phyloP scores from a whole-genome alignment of 1,140 invertebrate species.

The Drosophila orosa region DNA sequence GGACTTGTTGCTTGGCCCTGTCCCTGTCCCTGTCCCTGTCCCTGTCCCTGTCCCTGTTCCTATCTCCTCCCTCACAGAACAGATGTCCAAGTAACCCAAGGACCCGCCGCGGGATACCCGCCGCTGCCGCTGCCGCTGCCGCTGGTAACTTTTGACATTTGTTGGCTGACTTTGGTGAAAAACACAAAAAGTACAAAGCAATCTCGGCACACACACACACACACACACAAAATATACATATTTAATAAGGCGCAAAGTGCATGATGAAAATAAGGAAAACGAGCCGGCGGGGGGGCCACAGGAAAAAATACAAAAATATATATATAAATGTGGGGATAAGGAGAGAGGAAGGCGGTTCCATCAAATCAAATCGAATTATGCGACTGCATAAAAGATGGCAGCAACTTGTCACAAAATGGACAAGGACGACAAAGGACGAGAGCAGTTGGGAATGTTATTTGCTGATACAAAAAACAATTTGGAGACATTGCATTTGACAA shows the following conservation, averaged over 20 bases:
- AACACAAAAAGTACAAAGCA: slow-evolving; percentile 43
- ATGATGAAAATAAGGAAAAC: slow-evolving; percentile 25
- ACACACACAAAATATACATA: slow-evolving; percentile 48
- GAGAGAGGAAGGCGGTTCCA: too few species aligned
- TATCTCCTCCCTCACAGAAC: neutral
- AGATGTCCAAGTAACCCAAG: slow-evolving; percentile 32
- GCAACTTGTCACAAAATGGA: slow-evolving; percentile 19
- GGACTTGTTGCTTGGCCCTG: slow-evolving; percentile 33
- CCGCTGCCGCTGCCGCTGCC: neutral
- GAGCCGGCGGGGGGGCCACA: neutral
- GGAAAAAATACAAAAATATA: neutral
- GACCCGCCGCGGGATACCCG: neutral
- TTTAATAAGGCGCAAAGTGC: slow-evolving; percentile 70
- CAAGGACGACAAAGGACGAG: slow-evolving; percentile 28
- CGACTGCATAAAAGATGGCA: slow-evolving; percentile 50
- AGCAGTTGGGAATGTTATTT: neutral
- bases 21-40: rapidly evolving
- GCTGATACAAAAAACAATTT: slow-evolving; percentile 5
- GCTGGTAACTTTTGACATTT: slow-evolving; percentile 47
- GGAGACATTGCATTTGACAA: slow-evolving; percentile 2
- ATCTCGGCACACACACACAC: slow-evolving; percentile 46
- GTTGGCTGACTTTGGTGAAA: slow-evolving; percentile 17
- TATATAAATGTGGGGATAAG: neutral
- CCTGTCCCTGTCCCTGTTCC: neutral
- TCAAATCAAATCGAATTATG: slow-evolving; percentile 43